A percentile compares a stretch with the other conserved stretches of the same genome.
phyloP scores from a whole-genome alignment of 2,113 vertebrate species.

The Myrmecobius fasciatus region DNA sequence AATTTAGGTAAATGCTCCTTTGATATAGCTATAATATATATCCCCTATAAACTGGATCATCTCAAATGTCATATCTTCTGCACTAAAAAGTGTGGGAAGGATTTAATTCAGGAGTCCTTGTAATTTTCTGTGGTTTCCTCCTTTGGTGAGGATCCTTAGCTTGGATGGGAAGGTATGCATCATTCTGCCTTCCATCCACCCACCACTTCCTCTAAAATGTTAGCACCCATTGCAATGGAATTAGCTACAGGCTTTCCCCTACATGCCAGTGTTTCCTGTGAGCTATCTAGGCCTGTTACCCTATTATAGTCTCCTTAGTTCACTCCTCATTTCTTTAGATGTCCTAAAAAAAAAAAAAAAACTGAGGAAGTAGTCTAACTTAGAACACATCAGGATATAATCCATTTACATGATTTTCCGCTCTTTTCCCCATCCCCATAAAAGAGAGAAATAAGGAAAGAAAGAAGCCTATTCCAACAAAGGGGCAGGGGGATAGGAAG shows the following conservation, averaged over 20 bases:
- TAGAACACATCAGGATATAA: neutral
- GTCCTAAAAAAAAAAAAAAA: conserved; percentile 29
- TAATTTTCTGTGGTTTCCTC: conserved; percentile 32
- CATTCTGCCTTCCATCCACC: conserved; percentile 13
- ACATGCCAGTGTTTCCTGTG: neutral
- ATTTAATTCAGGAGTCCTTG: conserved; percentile 31
- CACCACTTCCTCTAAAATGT: conserved; percentile 3
- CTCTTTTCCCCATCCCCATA: neutral
- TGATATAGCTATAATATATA: neutral
- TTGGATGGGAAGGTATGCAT: neutral
- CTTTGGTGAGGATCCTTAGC: conserved; percentile 19
- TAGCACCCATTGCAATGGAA: neutral
- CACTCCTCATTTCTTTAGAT: neutral
- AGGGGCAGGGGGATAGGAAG: neutral
- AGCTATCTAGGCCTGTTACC: neutral
- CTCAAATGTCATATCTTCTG: neutral
- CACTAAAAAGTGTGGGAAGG: neutral
- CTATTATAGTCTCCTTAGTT: neutral
- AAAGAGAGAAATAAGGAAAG: neutral
- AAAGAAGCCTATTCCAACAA: neutral
- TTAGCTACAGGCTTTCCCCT: neutral
- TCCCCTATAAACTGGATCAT: neutral
- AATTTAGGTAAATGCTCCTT: neutral
- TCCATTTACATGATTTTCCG: neutral
- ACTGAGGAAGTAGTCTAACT: neutral